phyloP scores from a whole-genome alignment of 2,888 invertebrate species.

The Sycophila texana region DNA sequence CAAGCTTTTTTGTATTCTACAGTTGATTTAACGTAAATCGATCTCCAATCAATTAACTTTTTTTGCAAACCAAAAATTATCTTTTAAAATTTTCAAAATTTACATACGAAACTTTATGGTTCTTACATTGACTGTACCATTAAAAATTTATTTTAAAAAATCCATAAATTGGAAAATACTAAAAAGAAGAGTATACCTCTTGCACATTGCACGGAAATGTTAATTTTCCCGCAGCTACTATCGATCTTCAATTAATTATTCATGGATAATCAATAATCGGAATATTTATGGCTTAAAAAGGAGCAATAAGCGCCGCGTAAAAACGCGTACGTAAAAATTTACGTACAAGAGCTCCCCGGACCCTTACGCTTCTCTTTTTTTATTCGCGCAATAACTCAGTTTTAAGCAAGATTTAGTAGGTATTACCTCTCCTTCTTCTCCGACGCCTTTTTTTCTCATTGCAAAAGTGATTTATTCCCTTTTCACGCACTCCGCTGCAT shows the following conservation, averaged over 20 bases:
- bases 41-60: too few relatives aligned
- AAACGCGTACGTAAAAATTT: not conserved
- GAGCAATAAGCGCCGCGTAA: not conserved
- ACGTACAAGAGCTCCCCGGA: not conserved
- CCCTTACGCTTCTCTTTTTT: not conserved
- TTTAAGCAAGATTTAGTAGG: conserved; percentile 48
- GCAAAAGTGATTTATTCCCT: conserved; percentile 37
- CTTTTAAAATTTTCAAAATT: too few relatives aligned
- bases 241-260: not conserved
- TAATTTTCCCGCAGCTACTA: not conserved
- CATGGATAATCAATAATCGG: not conserved
- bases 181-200: not conserved
- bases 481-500: conserved; percentile 39
- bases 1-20: too few relatives aligned
- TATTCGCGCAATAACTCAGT: conserved; percentile 36
- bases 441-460: conserved; percentile 11
- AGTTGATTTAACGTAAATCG: too few relatives aligned
- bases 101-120: too few relatives aligned
- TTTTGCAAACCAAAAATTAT: too few relatives aligned
- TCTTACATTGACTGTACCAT: not conserved
- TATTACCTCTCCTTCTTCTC: not conserved
- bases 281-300: not conserved
- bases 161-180: not conserved
- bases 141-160: not conserved
- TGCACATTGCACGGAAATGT: not conserved